Conservation (phyloP, 1,140 invertebrate genomes). For the Cherax destructor region DNA sequence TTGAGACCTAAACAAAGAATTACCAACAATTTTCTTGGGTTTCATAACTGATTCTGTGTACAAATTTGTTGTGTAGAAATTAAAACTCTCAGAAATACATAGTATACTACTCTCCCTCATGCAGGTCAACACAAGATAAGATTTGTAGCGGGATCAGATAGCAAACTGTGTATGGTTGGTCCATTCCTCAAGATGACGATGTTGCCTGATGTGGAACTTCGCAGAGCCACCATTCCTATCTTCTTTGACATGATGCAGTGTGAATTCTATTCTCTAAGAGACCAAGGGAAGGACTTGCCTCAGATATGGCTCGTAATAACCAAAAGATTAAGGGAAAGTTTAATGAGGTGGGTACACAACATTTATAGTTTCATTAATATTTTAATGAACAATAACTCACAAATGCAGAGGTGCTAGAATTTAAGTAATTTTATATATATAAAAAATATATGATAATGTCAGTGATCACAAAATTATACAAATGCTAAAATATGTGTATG, state of each 20-base stretch:
- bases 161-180: constrained; percentile 85
- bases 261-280: constrained; percentile 85
- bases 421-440: not conserved
- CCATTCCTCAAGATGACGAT: constrained; percentile 96
- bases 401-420: not conserved
- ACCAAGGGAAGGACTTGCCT: constrained; percentile 23
- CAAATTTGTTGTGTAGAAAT: no score
- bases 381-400: not conserved
- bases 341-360: constrained; percentile 46
- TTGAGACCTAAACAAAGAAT: no score
- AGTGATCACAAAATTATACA: no score
- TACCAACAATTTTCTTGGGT: not conserved
- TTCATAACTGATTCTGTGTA: no score
- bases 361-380: no score
- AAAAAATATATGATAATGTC: no score
- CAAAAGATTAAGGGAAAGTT: constrained; percentile 61
- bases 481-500: no score
- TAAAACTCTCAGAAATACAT: not conserved
- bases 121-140: constrained; percentile 86
- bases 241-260: constrained; percentile 99
- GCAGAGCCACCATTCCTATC: constrained; percentile 93
- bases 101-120: not conserved
- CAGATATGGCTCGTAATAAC: constrained; percentile 32
- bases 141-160: constrained; percentile 81
- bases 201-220: constrained; percentile 89